These are phyloP conservation scores for Brachionus plicatilis DNA, from an alignment of 1,140 invertebrate species.

Conservation along the genomic window DNA sequence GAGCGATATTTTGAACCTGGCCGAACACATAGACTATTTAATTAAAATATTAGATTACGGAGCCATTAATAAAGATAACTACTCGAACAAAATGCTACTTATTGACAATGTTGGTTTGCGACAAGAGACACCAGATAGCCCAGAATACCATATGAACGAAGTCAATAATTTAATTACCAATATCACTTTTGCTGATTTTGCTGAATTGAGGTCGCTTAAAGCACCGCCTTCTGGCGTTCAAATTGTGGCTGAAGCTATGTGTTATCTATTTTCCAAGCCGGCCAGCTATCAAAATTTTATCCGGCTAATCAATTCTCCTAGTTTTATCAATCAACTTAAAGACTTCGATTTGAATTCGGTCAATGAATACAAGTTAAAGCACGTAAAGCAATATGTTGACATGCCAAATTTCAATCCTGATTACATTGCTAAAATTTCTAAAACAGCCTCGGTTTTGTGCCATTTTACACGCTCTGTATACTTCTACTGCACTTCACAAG, in stretches of 20 bases:
- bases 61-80: neutral
- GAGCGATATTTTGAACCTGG: neutral
- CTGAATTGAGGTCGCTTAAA: neutral
- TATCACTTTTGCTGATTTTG: neutral
- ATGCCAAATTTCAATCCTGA: neutral
- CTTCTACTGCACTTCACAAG: neutral
- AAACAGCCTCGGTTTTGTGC: neutral
- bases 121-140: neutral
- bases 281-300: neutral
- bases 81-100: neutral
- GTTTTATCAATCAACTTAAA: neutral
- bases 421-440: neutral
- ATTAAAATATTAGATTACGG: neutral
- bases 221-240: neutral
- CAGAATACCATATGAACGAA: neutral
- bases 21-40: neutral
- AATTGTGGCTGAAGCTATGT: slow-evolving; percentile 1
- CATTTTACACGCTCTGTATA: neutral
- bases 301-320: neutral
- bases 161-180: neutral
- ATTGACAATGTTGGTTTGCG: neutral
- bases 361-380: neutral
- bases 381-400: neutral
- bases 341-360: neutral
- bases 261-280: neutral